Conservation (phyloP, 92 coral and sea anemone species). For the Micromussa lordhowensis region DNA sequence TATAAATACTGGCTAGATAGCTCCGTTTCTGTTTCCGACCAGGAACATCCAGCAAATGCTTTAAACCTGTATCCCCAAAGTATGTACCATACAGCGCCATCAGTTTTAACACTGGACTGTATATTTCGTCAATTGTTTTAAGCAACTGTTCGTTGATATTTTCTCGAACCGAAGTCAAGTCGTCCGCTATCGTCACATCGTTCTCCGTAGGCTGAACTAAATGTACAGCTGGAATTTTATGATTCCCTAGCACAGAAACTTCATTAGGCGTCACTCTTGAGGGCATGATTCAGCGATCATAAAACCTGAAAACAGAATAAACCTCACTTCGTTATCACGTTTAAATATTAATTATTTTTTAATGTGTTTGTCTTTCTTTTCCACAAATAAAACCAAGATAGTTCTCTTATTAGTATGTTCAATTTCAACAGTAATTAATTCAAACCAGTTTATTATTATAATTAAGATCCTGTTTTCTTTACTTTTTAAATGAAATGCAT, state of each 20-base stretch:
- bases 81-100: conserved; percentile 15
- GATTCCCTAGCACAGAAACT: neutral
- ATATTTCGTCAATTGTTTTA: neutral
- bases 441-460: neutral
- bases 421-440: neutral
- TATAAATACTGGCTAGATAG: neutral
- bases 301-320: neutral
- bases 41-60: too few species aligned
- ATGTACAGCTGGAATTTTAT: too few species aligned
- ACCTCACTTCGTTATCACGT: neutral
- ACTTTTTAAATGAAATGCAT: too few species aligned
- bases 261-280: conserved; percentile 12
- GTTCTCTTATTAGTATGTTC: neutral
- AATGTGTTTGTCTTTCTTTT: neutral
- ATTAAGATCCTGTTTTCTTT: too few species aligned
- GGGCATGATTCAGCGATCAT: neutral
- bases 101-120: conserved; percentile 6
- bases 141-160: neutral
- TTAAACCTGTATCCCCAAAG: conserved; percentile 6
- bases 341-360: neutral
- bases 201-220: neutral
- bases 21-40: neutral
- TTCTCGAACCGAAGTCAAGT: neutral
- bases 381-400: neutral
- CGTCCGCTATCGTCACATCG: neutral